These are phyloP conservation scores for Jaculus jaculus DNA, from an alignment of 2,113 vertebrate genomes.

Conservation along the genomic window DNA sequence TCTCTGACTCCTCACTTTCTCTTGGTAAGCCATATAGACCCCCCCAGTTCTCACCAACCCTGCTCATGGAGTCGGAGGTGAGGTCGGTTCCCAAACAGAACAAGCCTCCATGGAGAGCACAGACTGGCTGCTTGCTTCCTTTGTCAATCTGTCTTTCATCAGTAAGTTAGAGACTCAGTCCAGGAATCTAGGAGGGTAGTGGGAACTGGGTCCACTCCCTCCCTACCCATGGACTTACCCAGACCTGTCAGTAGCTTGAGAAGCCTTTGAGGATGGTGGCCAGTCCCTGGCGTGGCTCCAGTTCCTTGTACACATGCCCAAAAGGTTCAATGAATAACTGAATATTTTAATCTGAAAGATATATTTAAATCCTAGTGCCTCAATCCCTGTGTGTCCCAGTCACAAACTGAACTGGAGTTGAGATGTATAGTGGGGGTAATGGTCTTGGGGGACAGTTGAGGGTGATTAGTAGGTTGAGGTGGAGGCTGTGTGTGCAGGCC, in stretches of 20 bases:
- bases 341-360: background rate
- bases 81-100: no score
- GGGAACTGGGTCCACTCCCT: background rate
- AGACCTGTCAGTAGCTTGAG: background rate
- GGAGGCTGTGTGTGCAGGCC: background rate
- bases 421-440: background rate
- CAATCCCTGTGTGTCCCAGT: background rate
- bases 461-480: background rate
- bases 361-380: background rate
- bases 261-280: background rate
- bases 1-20: background rate
- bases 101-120: background rate
- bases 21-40: background rate
- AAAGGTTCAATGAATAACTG: background rate
- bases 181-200: background rate
- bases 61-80: background rate
- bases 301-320: background rate
- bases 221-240: background rate
- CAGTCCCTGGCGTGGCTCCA: background rate
- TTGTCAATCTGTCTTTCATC: background rate
- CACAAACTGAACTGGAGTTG: background rate
- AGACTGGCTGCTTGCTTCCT: background rate
- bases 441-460: background rate
- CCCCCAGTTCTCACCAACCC: background rate
- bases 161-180: background rate